Conservation (phyloP, 2,113 vertebrate species). For the Pholis gunnellus region DNA sequence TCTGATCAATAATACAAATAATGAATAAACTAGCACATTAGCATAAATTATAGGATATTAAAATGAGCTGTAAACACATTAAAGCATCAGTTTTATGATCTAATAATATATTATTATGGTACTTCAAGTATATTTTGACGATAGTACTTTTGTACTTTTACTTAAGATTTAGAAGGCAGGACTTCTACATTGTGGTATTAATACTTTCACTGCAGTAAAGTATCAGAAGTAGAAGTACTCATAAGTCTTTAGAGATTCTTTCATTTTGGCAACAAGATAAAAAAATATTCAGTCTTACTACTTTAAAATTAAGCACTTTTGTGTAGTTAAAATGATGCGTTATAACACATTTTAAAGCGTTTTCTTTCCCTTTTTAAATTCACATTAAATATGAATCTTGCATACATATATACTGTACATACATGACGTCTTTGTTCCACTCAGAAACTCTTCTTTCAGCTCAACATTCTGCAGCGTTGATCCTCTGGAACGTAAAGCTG, state of each 20-base stretch:
- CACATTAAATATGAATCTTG: neutral
- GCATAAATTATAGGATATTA: neutral
- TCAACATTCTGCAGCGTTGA: conserved; percentile 17
- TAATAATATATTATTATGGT: neutral
- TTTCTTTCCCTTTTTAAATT: neutral
- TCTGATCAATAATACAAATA: neutral
- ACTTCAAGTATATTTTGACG: neutral
- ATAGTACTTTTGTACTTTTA: neutral
- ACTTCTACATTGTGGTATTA: neutral
- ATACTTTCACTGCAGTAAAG: neutral
- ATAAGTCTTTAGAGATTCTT: neutral
- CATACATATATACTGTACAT: neutral
- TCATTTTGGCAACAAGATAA: neutral
- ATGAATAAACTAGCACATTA: too few relatives aligned
- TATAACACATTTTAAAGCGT: neutral
- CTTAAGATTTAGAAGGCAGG: too few relatives aligned
- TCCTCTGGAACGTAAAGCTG: conserved; percentile 35
- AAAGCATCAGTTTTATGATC: neutral
- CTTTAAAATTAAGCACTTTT: neutral
- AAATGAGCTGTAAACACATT: neutral
- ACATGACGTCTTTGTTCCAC: neutral
- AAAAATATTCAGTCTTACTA: neutral
- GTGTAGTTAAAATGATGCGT: too few relatives aligned
- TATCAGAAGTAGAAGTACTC: neutral
- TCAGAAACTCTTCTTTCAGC: neutral